Percentiles rank a stretch among this genome's conserved stretches.
phyloP scores from a whole-genome alignment of 2,888 invertebrate genomes.

The Orchesellides sinensis region DNA sequence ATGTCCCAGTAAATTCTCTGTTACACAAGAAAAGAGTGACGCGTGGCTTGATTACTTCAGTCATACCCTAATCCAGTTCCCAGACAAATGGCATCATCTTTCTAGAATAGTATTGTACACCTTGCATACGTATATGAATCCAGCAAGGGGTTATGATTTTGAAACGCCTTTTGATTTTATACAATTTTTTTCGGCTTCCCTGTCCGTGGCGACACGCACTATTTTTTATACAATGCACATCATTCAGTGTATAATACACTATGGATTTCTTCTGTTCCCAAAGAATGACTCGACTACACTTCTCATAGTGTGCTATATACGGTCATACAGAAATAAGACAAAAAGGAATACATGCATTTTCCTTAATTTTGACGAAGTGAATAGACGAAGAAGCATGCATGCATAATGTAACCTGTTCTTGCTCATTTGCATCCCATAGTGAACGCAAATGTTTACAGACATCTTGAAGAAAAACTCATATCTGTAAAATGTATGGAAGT shows the following conservation, averaged over 20 bases:
- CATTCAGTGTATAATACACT: background rate
- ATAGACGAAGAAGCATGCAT: slow-evolving; percentile 45
- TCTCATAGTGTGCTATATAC: background rate
- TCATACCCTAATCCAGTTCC: slow-evolving; percentile 23
- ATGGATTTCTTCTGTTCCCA: background rate
- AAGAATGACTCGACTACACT: background rate
- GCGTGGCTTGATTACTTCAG: slow-evolving; percentile 45
- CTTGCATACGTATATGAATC: no score
- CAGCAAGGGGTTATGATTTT: slow-evolving; percentile 56
- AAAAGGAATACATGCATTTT: slow-evolving; percentile 22
- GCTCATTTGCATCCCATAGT: slow-evolving; percentile 51
- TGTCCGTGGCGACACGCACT: slow-evolving; percentile 42
- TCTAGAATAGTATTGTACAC: no score
- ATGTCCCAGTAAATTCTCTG: background rate
- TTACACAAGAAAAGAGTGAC: slow-evolving; percentile 24
- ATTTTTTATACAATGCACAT: slow-evolving; percentile 3
- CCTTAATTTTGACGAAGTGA: slow-evolving; percentile 23
- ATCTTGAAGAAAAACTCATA: slow-evolving; percentile 37
- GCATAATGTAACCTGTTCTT: slow-evolving; percentile 63
- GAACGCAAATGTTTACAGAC: slow-evolving; percentile 52
- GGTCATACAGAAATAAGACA: slow-evolving; percentile 20
- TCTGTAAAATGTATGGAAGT: slow-evolving; percentile 14
- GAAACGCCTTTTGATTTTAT: slow-evolving; percentile 55
- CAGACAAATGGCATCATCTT: slow-evolving; percentile 6
- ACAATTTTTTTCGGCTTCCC: slow-evolving; percentile 27